Conservation (phyloP, 2,888 invertebrate species). For the Cataglyphis livida region DNA sequence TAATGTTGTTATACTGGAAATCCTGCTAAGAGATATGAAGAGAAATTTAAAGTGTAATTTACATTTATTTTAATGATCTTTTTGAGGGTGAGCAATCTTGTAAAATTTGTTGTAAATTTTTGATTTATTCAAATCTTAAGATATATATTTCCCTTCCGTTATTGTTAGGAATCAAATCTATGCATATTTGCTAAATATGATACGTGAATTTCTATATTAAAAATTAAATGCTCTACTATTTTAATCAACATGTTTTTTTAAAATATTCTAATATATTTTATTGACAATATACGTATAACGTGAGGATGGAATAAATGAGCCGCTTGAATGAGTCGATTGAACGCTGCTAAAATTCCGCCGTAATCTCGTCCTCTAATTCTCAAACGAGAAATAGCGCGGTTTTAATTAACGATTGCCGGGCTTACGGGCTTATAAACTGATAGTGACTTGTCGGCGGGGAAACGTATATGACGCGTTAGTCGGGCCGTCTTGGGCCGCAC, state of each 20-base stretch:
- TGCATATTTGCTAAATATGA: not conserved
- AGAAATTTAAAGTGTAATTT: not conserved
- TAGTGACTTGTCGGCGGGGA: conserved; percentile 46
- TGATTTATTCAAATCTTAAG: not conserved
- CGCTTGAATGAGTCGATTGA: conserved; percentile 2
- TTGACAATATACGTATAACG: not conserved
- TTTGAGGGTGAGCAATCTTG: not conserved
- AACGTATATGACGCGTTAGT: conserved; percentile 41
- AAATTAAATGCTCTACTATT: not conserved
- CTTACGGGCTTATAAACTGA: conserved; percentile 46
- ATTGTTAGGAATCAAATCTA: not conserved
- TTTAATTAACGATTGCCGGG: conserved; percentile 48
- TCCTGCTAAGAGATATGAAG: not conserved
- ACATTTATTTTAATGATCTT: not conserved
- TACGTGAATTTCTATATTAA: not conserved
- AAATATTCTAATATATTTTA: not conserved
- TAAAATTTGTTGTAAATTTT: not conserved
- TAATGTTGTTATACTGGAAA: not conserved
- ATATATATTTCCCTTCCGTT: not conserved
- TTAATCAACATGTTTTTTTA: not conserved
- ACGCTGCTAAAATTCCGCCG: conserved; percentile 1
- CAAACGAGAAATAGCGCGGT: conserved; percentile 22
- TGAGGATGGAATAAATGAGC: conserved; percentile 12
- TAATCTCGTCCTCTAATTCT: conserved; percentile 12
- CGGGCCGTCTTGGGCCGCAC: conserved; percentile 57